A percentile compares a stretch with the other conserved stretches of the same genome.
These are phyloP conservation scores for Corynorhinus townsendii DNA, from an alignment of 2,113 vertebrate species.

Conservation along the genomic window DNA sequence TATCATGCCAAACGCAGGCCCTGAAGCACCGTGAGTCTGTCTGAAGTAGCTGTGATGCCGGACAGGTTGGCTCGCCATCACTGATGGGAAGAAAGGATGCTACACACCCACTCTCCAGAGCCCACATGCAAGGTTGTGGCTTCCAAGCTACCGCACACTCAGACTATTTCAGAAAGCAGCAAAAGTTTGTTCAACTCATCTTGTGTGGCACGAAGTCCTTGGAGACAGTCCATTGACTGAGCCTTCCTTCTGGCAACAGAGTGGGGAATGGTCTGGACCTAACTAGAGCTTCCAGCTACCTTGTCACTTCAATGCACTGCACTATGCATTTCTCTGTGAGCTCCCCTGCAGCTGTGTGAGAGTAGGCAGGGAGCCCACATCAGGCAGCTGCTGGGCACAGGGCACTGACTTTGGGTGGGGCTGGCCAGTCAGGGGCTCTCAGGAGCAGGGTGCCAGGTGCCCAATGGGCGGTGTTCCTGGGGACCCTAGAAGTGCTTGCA, in stretches of 20 bases:
- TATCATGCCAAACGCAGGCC: background rate
- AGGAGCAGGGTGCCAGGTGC: background rate
- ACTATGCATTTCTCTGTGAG: fast-evolving
- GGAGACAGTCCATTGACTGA: background rate
- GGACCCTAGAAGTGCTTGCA: fast-evolving
- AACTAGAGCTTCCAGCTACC: background rate
- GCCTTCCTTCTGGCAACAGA: background rate
- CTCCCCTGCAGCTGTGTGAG: background rate
- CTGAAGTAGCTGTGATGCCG: background rate
- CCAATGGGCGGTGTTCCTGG: background rate
- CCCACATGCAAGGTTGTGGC: background rate
- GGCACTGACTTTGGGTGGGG: no score
- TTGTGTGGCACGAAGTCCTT: background rate
- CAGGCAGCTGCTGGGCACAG: background rate
- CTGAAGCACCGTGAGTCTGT: background rate
- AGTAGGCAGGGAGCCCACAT: fast-evolving
- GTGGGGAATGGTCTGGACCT: no score
- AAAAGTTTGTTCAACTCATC: background rate
- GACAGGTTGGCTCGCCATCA: background rate
- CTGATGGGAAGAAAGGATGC: background rate
- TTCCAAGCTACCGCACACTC: background rate
- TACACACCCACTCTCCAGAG: background rate
- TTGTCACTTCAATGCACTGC: fast-evolving
- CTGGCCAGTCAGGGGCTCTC: background rate
- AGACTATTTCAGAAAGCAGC: background rate